Evolutionary conservation across 1,140 invertebrate species (phyloP).

Genomic region (Drosophila burlai): DNA sequence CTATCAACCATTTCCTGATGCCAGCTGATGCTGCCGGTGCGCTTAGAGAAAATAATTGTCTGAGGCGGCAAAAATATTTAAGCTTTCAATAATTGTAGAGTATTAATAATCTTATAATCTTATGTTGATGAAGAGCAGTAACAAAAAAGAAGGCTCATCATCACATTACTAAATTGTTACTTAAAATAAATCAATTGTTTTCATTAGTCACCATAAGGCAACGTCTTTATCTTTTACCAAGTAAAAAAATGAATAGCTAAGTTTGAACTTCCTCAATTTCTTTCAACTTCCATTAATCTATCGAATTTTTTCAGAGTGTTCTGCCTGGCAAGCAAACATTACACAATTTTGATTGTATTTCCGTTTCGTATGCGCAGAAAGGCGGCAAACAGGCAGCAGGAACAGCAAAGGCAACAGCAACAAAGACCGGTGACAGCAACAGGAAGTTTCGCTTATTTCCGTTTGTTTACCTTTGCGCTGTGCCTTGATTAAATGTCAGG

Average conservation of each 20-base stretch:
- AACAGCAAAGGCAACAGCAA: constrained; percentile 40
- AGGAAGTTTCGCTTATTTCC: constrained; percentile 83
- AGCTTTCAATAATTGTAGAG: not conserved
- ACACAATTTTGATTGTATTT: constrained; percentile 83
- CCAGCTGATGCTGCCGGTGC: constrained; percentile 35
- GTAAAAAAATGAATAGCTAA: too few relatives aligned
- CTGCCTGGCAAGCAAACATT: constrained; percentile 71
- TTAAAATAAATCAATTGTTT: too few relatives aligned
- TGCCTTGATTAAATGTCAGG: constrained; percentile 81
- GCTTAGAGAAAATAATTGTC: not conserved
- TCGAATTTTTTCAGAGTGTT: not conserved
- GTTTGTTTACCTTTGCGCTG: constrained; percentile 81
- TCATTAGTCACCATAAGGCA: too few relatives aligned
- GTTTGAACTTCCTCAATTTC: not conserved
- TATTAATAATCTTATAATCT: not conserved
- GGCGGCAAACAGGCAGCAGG: constrained; percentile 49
- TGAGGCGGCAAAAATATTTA: not conserved
- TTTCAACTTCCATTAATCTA: not conserved
- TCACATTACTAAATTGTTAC: too few relatives aligned
- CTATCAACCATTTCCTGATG: constrained; percentile 11
- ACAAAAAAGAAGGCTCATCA: too few relatives aligned
- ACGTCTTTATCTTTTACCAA: too few relatives aligned
- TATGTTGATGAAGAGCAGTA: too few relatives aligned
- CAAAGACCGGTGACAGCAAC: constrained; percentile 65
- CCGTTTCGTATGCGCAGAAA: constrained; percentile 74